Conservation (phyloP, 2,113 vertebrate species). For the Gracilinanus agilis region DNA sequence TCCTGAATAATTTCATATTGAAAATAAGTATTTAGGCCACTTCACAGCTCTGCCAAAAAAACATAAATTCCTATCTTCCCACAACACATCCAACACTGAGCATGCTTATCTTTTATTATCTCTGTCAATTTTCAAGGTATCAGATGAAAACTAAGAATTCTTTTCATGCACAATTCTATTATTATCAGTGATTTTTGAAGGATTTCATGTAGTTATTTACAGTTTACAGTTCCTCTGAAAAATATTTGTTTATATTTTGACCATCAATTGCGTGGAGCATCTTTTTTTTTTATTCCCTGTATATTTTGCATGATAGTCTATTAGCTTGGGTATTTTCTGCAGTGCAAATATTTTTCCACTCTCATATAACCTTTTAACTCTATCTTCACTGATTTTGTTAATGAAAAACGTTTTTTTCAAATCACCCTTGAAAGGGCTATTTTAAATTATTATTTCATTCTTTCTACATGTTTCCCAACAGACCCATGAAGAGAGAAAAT, state of each 20-base stretch:
- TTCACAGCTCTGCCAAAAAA: neutral
- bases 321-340: neutral
- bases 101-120: neutral
- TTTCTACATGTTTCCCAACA: neutral
- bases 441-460: neutral
- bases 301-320: neutral
- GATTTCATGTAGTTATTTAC: neutral
- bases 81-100: neutral
- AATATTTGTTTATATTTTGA: neutral
- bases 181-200: neutral
- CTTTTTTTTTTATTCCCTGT: neutral
- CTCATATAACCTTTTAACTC: neutral
- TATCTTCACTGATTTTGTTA: neutral
- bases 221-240: neutral
- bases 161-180: neutral
- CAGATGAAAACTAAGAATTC: neutral
- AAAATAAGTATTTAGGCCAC: neutral
- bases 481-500: neutral
- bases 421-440: neutral
- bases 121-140: neutral
- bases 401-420: neutral
- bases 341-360: neutral
- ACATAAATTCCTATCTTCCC: neutral
- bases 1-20: neutral
- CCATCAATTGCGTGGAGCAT: neutral